Base-by-base conservation (phyloP, 1,140 invertebrate genomes). In the Melanaphis sacchari region DNA sequence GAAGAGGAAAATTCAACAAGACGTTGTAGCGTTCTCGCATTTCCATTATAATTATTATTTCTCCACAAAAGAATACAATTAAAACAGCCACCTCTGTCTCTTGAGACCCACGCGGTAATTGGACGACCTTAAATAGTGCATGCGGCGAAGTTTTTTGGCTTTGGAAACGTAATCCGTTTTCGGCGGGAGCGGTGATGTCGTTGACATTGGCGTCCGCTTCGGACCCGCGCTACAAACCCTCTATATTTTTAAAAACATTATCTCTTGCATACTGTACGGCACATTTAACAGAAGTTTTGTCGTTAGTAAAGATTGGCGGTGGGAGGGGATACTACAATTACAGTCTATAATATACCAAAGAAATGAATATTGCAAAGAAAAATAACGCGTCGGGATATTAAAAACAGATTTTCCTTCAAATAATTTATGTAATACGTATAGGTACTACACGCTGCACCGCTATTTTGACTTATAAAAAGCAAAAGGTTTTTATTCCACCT, bases 11-110 rank as follows among this genome's bases (percentile, higher is more conserved):
- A 92, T 92, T 92, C 91, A 59, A 82, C 91, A 84, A 92, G 91
- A 92, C 91, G 91, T 84, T 49, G 59, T n/a, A 76, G 59, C 36
- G 90, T 91, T 93, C 91, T 93, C 91, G 91, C 91, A 54, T 93
- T 93, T 93, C 91, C 46, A 85, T 93, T 93, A 52, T 93, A 93
- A 93, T 93, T 93, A 93, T 93, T 93, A 93, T 93, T 93, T 93
- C 81, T 54, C 91, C 81, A 46, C 91, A 93, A 93, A 93, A 52
- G 91, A 93, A 93, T 93, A 93, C 91, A 93, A 93, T 93, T 93
- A 93, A 93, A 93, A 93, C 66, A 21, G 81, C 90, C 90, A 82
- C 81, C 91, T 92, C 91, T 40, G 91, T 85, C 91, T 93, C 91
- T 38, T n/a, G 91, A 93, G 91, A 93, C 91, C 91, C 91, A 31